A percentile compares a stretch with the other conserved stretches of the same genome.
These are phyloP conservation scores for Anguilla megastoma DNA, from an alignment of 2,797 vertebrate species.

Conservation along the genomic window DNA sequence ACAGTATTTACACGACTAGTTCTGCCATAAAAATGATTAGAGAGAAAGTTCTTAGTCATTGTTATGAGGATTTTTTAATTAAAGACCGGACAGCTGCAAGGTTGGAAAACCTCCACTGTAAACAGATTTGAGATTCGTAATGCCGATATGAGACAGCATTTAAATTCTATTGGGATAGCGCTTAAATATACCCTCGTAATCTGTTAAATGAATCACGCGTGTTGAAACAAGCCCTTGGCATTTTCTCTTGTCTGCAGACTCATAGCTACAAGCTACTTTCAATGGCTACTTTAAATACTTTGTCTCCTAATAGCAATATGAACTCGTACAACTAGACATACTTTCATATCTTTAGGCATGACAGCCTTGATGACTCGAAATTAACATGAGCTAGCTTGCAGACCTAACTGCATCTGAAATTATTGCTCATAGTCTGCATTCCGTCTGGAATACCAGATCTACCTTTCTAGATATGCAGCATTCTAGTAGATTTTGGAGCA, in stretches of 20 bases:
- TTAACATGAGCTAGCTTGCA: background rate
- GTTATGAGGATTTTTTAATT: conserved; percentile 15
- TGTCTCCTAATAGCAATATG: background rate
- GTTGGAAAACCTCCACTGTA: background rate
- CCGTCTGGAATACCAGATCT: background rate
- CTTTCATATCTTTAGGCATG: background rate
- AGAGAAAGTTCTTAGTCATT: background rate
- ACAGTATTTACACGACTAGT: background rate
- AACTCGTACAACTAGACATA: background rate
- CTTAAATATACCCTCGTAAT: conserved; percentile 4
- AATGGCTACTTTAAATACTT: conserved; percentile 9
- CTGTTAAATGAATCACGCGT: background rate
- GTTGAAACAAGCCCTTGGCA: background rate
- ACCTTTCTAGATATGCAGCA: background rate
- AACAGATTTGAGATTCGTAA: conserved; percentile 5
- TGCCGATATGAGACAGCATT: background rate
- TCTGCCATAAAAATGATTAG: background rate
- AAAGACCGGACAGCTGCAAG: background rate
- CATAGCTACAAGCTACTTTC: background rate
- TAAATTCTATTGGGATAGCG: background rate
- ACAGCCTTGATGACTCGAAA: background rate
- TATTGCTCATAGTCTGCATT: background rate
- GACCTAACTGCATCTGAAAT: background rate
- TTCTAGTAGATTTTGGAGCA: background rate
- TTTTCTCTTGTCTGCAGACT: background rate